These are phyloP conservation scores for Tipula confusa DNA, from an alignment of 2,888 invertebrate species.

Conservation along the genomic window DNA sequence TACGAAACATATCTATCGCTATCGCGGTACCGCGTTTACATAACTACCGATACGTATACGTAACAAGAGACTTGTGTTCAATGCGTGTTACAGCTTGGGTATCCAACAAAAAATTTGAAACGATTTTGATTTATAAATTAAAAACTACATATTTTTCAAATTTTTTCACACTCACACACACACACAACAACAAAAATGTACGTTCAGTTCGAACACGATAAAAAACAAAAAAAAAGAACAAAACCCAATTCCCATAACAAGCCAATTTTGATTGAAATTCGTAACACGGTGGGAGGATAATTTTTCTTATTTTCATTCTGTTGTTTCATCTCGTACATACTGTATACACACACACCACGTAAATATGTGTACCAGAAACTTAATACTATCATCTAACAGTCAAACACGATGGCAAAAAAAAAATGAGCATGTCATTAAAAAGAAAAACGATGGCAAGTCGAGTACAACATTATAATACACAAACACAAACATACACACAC, in stretches of 20 bases:
- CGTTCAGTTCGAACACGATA: neutral
- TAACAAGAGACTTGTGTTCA: neutral
- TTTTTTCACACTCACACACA: neutral
- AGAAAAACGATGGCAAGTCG: neutral
- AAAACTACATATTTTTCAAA: neutral
- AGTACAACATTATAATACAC: neutral
- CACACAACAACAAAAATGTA: neutral
- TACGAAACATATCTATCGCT: neutral
- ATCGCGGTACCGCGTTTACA: neutral
- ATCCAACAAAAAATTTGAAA: neutral
- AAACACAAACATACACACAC: neutral
- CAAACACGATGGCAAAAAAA: neutral
- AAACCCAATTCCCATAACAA: neutral
- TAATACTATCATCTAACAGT: neutral
- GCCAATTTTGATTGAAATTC: constrained; percentile 25
- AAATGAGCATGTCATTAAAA: neutral
- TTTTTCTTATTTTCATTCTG: neutral
- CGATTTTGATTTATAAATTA: neutral
- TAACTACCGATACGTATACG: no score
- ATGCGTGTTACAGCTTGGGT: neutral
- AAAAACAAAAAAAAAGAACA: neutral
- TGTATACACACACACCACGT: neutral
- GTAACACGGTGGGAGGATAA: constrained; percentile 20
- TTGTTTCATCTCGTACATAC: neutral
- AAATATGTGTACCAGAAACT: neutral